These are phyloP conservation scores for Furnarius figulus DNA, from an alignment of 2,113 vertebrate genomes.

Conservation along the genomic window DNA sequence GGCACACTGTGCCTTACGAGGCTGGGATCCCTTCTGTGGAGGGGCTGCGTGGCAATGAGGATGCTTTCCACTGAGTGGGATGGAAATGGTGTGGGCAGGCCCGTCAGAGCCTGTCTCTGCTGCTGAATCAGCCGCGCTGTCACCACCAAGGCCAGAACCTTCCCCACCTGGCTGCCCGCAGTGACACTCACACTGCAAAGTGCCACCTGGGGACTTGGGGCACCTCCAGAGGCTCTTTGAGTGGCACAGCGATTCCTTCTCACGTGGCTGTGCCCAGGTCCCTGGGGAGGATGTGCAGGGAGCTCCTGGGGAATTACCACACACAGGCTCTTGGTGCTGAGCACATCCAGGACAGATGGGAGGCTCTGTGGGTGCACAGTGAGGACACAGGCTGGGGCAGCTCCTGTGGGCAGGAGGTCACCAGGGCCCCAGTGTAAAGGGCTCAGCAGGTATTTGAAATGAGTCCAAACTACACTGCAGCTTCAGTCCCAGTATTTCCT, in stretches of 20 bases:
- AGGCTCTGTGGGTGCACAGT: not conserved
- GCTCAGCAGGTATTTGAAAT: conserved; percentile 12
- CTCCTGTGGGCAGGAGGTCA: not conserved
- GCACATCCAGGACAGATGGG: not conserved
- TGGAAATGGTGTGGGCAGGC: not conserved
- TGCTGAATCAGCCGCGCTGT: not conserved
- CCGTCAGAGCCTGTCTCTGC: not conserved
- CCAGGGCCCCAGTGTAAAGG: not conserved
- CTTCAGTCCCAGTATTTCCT: conserved; percentile 8
- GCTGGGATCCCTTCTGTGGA: not conserved
- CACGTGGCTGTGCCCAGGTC: not conserved
- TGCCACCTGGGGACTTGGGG: not conserved
- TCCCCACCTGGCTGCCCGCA: not conserved
- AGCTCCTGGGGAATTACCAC: not conserved
- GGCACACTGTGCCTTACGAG: not conserved
- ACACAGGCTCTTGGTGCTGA: not conserved
- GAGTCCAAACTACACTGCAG: not conserved
- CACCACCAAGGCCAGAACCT: not conserved
- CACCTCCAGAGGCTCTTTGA: not conserved
- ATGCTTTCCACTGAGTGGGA: not conserved
- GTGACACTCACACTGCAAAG: not conserved
- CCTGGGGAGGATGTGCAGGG: not conserved
- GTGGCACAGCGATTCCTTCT: not conserved
- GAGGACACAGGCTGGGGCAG: not conserved
- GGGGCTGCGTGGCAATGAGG: not conserved